These are phyloP conservation scores for Acronicta leporina DNA, from an alignment of 2,888 invertebrate genomes.

Conservation along the genomic window DNA sequence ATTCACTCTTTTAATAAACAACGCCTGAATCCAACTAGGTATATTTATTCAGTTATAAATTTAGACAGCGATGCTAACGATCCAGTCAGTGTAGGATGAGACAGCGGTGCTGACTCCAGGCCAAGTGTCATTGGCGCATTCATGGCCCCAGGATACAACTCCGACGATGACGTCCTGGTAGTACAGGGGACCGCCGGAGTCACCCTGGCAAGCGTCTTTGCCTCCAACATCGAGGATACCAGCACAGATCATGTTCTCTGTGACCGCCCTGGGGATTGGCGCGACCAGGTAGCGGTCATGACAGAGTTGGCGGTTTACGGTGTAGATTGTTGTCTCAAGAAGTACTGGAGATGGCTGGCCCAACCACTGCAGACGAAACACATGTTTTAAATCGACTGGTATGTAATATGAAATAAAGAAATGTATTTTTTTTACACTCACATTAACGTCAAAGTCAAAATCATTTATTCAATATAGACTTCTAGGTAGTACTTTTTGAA, in stretches of 20 bases:
- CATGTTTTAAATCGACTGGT: neutral
- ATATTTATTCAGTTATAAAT: constrained; percentile 71
- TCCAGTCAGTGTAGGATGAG: constrained; percentile 65
- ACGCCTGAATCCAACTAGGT: too few relatives aligned
- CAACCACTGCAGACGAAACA: constrained; percentile 29
- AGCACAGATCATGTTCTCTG: constrained; percentile 73
- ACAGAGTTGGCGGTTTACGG: constrained; percentile 31
- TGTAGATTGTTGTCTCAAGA: constrained; percentile 34
- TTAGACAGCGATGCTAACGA: constrained; percentile 48
- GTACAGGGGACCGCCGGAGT: constrained; percentile 77
- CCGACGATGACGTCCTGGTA: constrained; percentile 70
- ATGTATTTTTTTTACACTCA: too few relatives aligned
- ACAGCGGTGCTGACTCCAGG: constrained; percentile 82
- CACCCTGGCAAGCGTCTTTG: constrained; percentile 70
- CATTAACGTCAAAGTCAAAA: too few relatives aligned
- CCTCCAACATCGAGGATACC: constrained; percentile 67
- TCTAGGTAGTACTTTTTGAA: too few relatives aligned
- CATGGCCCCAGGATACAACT: constrained; percentile 80
- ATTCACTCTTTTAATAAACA: too few relatives aligned
- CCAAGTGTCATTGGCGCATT: constrained; percentile 74
- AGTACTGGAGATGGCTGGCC: constrained; percentile 31
- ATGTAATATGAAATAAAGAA: too few relatives aligned
- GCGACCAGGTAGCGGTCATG: constrained; percentile 26
- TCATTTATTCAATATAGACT: too few relatives aligned
- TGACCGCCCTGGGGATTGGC: constrained; percentile 40